Percentiles rank a stretch among this genome's conserved stretches.
Conservation (phyloP, 1,140 invertebrate genomes). For the Lepidurus apus region DNA sequence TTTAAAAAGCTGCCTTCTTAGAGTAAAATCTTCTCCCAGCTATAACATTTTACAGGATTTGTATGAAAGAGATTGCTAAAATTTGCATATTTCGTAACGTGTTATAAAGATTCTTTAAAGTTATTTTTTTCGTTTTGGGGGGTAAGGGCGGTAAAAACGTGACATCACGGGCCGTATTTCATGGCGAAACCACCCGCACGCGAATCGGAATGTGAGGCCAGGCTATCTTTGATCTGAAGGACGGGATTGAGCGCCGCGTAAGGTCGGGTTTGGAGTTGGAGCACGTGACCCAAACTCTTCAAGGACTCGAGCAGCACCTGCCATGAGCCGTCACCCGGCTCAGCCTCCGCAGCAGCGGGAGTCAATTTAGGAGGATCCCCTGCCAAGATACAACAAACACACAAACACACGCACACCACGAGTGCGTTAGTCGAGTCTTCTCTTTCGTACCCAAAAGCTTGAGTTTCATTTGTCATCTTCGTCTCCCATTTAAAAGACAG, state of each 20-base stretch:
- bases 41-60: too few species aligned
- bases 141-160: slow-evolving; percentile 4
- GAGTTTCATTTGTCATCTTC: slow-evolving; percentile 20
- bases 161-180: slow-evolving; percentile 33
- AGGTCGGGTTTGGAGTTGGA: slow-evolving; percentile 43
- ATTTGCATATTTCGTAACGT: not conserved
- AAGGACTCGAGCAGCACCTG: slow-evolving; percentile 13
- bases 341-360: not conserved
- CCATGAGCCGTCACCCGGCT: not conserved
- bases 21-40: too few species aligned
- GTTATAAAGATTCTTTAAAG: not conserved
- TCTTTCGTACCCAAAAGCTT: not conserved
- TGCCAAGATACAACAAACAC: slow-evolving; percentile 7
- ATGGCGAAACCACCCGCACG: slow-evolving; percentile 41
- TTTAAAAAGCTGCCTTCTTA: too few species aligned
- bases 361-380: slow-evolving; percentile 18
- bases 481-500: not conserved
- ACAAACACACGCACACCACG: slow-evolving; percentile 12
- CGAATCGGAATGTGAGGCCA: slow-evolving; percentile 46
- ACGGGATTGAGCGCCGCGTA: slow-evolving; percentile 55
- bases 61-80: too few species aligned
- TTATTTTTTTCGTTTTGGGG: not conserved
- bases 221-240: slow-evolving; percentile 52
- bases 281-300: slow-evolving; percentile 27
- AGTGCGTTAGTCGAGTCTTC: slow-evolving; percentile 6